A percentile compares a stretch with the other conserved stretches of the same genome.
phyloP scores from a whole-genome alignment of 2,797 vertebrate genomes.

The Agapornis canus region DNA sequence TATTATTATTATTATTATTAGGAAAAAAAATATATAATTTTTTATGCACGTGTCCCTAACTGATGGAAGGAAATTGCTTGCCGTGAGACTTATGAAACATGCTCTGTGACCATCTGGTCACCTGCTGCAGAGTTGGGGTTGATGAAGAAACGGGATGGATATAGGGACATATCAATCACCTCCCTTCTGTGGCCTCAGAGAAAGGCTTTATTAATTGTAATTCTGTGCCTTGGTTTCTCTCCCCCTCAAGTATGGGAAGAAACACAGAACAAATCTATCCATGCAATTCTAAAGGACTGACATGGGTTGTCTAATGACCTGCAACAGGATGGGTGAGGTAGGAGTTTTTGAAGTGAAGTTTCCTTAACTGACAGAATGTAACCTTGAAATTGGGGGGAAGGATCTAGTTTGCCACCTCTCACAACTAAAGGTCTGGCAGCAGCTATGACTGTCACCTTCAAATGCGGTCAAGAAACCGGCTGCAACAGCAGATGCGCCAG shows the following conservation, averaged over 20 bases:
- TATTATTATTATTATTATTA: neutral
- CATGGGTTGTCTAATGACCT: neutral
- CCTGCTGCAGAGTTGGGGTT: neutral
- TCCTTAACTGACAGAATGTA: neutral
- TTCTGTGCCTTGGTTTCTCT: neutral
- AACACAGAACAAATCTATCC: neutral
- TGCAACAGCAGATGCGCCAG: neutral
- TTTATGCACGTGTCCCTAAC: neutral
- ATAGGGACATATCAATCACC: neutral
- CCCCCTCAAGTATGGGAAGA: neutral
- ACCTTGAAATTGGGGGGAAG: neutral
- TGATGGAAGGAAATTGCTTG: neutral
- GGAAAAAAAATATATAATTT: neutral
- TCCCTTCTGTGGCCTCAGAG: neutral
- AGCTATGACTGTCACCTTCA: neutral
- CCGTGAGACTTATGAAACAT: neutral
- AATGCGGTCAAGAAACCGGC: neutral
- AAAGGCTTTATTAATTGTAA: neutral
- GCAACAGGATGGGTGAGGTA: neutral
- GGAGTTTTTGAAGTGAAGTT: neutral
- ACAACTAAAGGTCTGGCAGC: neutral
- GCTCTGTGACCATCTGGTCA: neutral
- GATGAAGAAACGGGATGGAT: neutral
- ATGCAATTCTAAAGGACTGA: neutral
- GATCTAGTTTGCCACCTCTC: neutral